Conservation (phyloP, 2,888 invertebrate species). For the Drosophila testacea region DNA sequence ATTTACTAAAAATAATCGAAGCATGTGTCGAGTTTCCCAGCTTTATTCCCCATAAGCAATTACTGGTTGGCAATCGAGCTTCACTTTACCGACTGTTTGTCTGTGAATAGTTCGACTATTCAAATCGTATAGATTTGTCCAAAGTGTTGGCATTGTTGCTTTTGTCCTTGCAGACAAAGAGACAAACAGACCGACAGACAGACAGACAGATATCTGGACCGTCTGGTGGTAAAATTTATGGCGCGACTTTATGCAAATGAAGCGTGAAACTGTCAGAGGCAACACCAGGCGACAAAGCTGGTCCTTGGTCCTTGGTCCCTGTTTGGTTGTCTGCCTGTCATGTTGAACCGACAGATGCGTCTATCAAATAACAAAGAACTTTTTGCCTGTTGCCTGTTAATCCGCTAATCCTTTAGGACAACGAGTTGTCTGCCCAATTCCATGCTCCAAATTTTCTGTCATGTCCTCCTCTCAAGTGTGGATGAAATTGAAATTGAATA, state of each 20-base stretch:
- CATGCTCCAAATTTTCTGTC: conserved; percentile 17
- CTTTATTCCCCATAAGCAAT: conserved; percentile 19
- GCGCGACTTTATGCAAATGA: conserved; percentile 70
- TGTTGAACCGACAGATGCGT: conserved; percentile 58
- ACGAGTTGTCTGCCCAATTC: conserved; percentile 40
- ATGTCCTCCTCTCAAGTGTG: neutral
- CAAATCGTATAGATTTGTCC: conserved; percentile 45
- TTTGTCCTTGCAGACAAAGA: conserved; percentile 10
- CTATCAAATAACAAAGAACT: conserved; percentile 66
- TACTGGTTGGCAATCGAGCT: conserved; percentile 15
- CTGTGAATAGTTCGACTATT: conserved; percentile 31
- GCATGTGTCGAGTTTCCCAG: conserved; percentile 18
- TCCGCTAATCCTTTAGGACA: conserved; percentile 67
- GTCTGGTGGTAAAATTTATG: conserved; percentile 44
- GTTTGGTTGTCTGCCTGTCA: conserved; percentile 47
- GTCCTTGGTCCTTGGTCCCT: conserved; percentile 2
- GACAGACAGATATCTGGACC: conserved; percentile 11
- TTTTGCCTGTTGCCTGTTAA: conserved; percentile 59
- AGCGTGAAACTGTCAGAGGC: conserved; percentile 48
- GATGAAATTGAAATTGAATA: conserved; percentile 33
- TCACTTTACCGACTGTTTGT: conserved; percentile 15
- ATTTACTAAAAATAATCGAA: conserved; percentile 11
- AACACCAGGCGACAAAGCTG: conserved; percentile 21
- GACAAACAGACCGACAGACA: neutral
- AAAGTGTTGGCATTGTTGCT: conserved; percentile 16